phyloP scores from a whole-genome alignment of 2,888 invertebrate species.

The Tipula lateralis region DNA sequence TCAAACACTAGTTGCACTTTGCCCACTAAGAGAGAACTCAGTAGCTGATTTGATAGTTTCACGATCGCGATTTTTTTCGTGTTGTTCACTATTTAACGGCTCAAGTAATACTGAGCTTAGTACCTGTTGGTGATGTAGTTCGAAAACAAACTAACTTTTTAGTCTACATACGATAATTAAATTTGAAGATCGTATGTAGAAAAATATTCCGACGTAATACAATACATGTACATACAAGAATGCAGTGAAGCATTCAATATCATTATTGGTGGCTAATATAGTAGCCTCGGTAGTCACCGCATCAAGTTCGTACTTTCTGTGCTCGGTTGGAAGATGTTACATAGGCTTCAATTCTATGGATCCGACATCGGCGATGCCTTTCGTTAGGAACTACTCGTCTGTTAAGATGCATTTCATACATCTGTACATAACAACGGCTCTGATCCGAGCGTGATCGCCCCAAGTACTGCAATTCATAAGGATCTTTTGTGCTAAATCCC shows the following conservation, averaged over 20 bases:
- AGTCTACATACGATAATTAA: neutral
- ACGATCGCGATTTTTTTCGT: neutral
- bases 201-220: neutral
- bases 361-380: too few relatives aligned
- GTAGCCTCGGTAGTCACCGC: too few relatives aligned
- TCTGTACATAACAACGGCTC: too few relatives aligned
- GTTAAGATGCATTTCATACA: too few relatives aligned
- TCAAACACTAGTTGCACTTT: neutral
- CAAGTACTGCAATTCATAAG: too few relatives aligned
- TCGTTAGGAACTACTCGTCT: too few relatives aligned
- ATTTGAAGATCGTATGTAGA: neutral
- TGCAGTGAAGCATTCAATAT: neutral
- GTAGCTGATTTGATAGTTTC: neutral
- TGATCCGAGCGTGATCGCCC: too few relatives aligned
- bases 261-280: too few relatives aligned
- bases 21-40: neutral
- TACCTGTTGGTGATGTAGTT: neutral
- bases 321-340: too few relatives aligned
- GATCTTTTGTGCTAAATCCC: too few relatives aligned
- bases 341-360: too few relatives aligned
- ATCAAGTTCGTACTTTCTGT: too few relatives aligned
- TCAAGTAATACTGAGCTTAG: neutral
- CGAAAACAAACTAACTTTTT: constrained; percentile 1
- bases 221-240: neutral
- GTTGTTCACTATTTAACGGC: neutral